Percentiles rank a stretch among this genome's conserved stretches.
Evolutionary conservation across 2,797 vertebrate genomes (phyloP).

Genomic region (Channallabes apus): DNA sequence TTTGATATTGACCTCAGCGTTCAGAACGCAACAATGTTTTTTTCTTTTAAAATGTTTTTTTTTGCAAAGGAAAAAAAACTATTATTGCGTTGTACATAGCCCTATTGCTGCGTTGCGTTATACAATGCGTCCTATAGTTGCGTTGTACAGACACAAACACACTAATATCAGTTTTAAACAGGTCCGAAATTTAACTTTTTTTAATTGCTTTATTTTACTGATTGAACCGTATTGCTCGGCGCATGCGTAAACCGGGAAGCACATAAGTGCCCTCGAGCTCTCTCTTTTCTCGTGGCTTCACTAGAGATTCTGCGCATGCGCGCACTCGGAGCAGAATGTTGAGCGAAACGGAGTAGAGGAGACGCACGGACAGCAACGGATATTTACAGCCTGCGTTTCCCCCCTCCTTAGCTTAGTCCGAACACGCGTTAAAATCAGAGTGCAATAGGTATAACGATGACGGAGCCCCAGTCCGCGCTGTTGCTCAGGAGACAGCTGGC

Average conservation of each 20-base stretch:
- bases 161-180: not conserved
- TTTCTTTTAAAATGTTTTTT: not conserved
- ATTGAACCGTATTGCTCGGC: not conserved
- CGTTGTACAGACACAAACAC: not conserved
- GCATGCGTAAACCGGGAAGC: conserved; percentile 34
- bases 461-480: conserved; percentile 94
- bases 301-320: conserved; percentile 53
- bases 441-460: conserved; percentile 74
- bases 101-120: not conserved
- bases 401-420: conserved; percentile 43
- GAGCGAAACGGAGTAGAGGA: conserved; percentile 57
- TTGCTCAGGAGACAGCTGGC: conserved; percentile 96
- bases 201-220: not conserved
- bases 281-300: conserved; percentile 36
- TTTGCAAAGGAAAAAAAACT: not conserved
- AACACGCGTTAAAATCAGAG: conserved; percentile 24
- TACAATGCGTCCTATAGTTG: not conserved
- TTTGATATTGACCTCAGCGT: too few species aligned
- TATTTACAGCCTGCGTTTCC: conserved; percentile 41
- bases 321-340: conserved; percentile 54
- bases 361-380: conserved; percentile 49
- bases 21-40: too few species aligned
- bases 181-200: not conserved
- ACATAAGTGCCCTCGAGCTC: conserved; percentile 36
- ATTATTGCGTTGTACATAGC: not conserved